Percentiles rank a stretch among this genome's conserved stretches.
Evolutionary conservation across 2,888 invertebrate species (phyloP).

Genomic region (Sinhomidia bicolor): DNA sequence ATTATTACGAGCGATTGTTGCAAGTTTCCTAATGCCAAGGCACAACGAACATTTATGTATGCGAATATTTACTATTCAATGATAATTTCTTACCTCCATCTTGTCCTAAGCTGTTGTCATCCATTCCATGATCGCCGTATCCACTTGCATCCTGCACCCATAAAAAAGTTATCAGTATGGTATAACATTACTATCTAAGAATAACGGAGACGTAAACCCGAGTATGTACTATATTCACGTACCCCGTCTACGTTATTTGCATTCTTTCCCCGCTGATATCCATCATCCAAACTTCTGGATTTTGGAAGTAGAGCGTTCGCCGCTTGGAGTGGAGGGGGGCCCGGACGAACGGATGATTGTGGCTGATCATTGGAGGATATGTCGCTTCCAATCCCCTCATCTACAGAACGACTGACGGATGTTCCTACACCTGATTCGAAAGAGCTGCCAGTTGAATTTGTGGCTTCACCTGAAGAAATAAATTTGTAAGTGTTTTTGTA

Average conservation of each 20-base stretch:
- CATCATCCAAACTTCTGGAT: conserved; percentile 79
- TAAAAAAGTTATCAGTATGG: no score
- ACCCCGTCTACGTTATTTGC: conserved; percentile 69
- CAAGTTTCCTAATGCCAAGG: not conserved
- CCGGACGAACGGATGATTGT: conserved; percentile 71
- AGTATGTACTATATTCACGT: not conserved
- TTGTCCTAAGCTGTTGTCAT: conserved; percentile 69
- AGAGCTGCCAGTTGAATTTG: conserved; percentile 74
- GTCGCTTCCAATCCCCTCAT: conserved; percentile 76
- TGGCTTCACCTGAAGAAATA: conserved; percentile 55
- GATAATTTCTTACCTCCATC: conserved; percentile 61
- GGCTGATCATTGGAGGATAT: conserved; percentile 70
- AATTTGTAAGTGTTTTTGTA: not conserved
- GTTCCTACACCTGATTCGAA: conserved; percentile 80
- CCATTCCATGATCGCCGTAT: conserved; percentile 62
- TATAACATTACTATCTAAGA: no score
- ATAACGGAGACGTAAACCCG: no score
- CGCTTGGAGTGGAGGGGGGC: conserved; percentile 77
- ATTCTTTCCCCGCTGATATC: conserved; percentile 62
- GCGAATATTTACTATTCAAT: not conserved
- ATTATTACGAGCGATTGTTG: conserved; percentile 21
- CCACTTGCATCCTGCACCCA: conserved; percentile 42
- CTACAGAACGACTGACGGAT: conserved; percentile 79
- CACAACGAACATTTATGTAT: not conserved
- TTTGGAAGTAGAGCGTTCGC: conserved; percentile 76